Conservation (phyloP, 2,113 vertebrate species). For the Micronycteris hirsuta region DNA sequence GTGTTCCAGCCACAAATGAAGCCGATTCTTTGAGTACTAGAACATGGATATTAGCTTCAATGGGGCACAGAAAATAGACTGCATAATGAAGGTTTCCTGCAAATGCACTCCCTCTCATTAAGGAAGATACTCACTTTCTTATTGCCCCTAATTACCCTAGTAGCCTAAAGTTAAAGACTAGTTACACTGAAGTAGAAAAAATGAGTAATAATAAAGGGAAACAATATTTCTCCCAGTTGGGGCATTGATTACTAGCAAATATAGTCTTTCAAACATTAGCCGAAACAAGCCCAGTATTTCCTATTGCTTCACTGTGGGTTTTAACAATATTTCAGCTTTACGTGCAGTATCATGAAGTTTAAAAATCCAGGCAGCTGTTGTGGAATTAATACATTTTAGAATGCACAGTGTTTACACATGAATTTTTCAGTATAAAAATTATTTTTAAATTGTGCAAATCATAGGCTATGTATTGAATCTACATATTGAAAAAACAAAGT, state of each 20-base stretch:
- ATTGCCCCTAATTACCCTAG: not conserved
- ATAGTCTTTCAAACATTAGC: not conserved
- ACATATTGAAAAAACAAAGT: not conserved
- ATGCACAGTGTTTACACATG: not conserved
- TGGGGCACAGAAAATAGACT: not conserved
- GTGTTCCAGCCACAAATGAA: not conserved
- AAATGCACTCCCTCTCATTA: constrained; percentile 26
- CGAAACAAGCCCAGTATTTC: not conserved
- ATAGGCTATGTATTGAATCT: not conserved
- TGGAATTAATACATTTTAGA: not conserved
- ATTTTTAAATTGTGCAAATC: constrained; percentile 1
- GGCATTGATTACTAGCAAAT: not conserved
- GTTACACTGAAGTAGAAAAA: not conserved
- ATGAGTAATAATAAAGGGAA: not conserved
- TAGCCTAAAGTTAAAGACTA: constrained; percentile 39
- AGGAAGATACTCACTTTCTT: constrained; percentile 12
- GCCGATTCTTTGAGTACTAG: not conserved
- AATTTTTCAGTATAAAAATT: not conserved
- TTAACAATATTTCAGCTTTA: not conserved
- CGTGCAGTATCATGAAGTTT: not conserved
- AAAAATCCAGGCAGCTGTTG: not conserved
- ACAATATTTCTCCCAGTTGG: not conserved
- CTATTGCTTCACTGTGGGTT: not conserved
- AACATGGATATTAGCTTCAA: not conserved
- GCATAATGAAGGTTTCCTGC: constrained; percentile 18